Percentiles rank a stretch among this genome's conserved stretches.
Evolutionary conservation across 2,113 vertebrate species (phyloP).

Genomic region (Tetrax tetrax): DNA sequence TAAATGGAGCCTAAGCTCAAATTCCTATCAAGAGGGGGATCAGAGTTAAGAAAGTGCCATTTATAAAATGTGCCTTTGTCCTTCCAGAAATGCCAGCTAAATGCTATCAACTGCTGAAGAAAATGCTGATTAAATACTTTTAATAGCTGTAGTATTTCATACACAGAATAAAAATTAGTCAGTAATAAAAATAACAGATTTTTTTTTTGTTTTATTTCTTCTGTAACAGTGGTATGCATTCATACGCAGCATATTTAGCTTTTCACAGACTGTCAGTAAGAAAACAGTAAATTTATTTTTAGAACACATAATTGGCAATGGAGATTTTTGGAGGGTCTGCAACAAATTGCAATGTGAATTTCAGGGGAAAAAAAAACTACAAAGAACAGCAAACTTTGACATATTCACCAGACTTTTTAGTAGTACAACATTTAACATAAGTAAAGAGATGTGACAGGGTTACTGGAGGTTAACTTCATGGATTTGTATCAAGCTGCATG

Average conservation of each 20-base stretch:
- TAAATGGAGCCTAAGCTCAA: neutral
- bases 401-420: neutral
- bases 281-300: neutral
- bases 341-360: neutral
- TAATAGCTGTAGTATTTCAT: neutral
- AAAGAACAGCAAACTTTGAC: neutral
- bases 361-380: neutral
- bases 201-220: neutral
- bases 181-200: neutral
- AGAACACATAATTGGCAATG: neutral
- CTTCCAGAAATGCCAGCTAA: neutral
- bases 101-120: neutral
- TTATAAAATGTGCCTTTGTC: neutral
- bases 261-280: neutral
- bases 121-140: neutral
- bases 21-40: neutral
- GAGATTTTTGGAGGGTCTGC: neutral
- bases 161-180: neutral
- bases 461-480: neutral
- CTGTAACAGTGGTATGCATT: neutral
- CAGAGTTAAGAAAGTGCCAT: neutral
- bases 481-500: neutral
- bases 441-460: neutral
- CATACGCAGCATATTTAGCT: neutral
- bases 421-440: neutral